Conservation (phyloP, 2,113 vertebrate species). For the Monopterus albus region DNA sequence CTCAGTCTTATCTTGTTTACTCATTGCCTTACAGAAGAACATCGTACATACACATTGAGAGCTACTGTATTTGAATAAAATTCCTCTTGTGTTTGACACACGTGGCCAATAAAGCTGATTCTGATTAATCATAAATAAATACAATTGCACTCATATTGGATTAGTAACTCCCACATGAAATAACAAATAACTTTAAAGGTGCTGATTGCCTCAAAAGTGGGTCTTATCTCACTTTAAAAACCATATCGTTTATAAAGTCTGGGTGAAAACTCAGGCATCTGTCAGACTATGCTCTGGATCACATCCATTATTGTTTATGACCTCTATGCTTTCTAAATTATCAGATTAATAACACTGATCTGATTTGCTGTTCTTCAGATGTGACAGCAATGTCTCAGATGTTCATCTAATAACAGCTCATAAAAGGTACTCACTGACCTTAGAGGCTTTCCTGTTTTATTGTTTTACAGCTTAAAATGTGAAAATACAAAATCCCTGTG, state of each 20-base stretch:
- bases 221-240: not conserved
- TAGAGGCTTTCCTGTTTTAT: not conserved
- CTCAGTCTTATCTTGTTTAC: too few species aligned
- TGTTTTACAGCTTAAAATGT: too few species aligned
- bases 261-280: not conserved
- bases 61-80: too few species aligned
- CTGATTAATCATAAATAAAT: not conserved
- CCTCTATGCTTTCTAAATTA: not conserved
- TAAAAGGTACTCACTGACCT: not conserved
- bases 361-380: not conserved
- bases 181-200: not conserved
- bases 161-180: not conserved
- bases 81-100: too few species aligned
- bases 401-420: not conserved
- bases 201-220: not conserved
- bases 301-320: slow-evolving; percentile 12
- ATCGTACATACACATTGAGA: too few species aligned
- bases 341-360: not conserved
- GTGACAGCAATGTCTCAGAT: not conserved
- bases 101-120: too few species aligned
- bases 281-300: not conserved
- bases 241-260: not conserved
- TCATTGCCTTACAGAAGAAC: too few species aligned
- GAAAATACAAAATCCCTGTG: too few species aligned
- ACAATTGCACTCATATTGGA: not conserved